Base-by-base conservation (phyloP, 2,113 vertebrate genomes). In the Oplegnathus fasciatus region DNA sequence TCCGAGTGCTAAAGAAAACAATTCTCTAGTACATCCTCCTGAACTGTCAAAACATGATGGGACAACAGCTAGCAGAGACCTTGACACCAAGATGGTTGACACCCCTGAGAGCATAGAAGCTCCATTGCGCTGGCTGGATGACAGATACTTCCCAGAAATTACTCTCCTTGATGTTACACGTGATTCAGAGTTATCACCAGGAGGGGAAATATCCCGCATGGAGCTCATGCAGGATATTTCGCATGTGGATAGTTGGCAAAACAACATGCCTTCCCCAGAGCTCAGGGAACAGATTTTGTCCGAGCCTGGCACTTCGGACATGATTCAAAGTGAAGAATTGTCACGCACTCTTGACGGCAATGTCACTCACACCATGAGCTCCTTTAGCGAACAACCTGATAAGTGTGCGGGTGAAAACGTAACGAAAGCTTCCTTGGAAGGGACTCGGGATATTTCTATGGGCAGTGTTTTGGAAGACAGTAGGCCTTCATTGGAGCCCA, bases 151-250 rank as follows among this genome's bases (percentile, higher is more conserved):
- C 30, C 73, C 78, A 64, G 91, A 93, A 69, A 92, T 91, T 34
- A 93, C 86, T 62, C 80, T 93, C 6, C 88, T 93, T 34, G 90
- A 94, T 42, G 70, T 82, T 30, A 87, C 92, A 2, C 15, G 2
- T 70, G 84, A 86, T 76, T 90, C 83, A 3, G 75, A 67, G 20
- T 2, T 20, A 1, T 80, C 80, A 15, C 64, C 84, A 40, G 42
- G n/a, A 71, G 69, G 20, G 26, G 60, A 81, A 9, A 13, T n/a
- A 4, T 55, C 75, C 28, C 18, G 57, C 5, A 3, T 78, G 26
- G 69, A 88, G 0, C 72, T 54, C 6, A 75, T 42, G 6, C 75
- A 44, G 58, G 76, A 81, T 37, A 15, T 62, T 57, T 10, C 70
- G n/a, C 58, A 0, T n/a, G 26, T 10, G 24, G 32, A 62, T 40